These are phyloP conservation scores for Myrmecobius fasciatus DNA, from an alignment of 2,113 vertebrate genomes.

Conservation along the genomic window DNA sequence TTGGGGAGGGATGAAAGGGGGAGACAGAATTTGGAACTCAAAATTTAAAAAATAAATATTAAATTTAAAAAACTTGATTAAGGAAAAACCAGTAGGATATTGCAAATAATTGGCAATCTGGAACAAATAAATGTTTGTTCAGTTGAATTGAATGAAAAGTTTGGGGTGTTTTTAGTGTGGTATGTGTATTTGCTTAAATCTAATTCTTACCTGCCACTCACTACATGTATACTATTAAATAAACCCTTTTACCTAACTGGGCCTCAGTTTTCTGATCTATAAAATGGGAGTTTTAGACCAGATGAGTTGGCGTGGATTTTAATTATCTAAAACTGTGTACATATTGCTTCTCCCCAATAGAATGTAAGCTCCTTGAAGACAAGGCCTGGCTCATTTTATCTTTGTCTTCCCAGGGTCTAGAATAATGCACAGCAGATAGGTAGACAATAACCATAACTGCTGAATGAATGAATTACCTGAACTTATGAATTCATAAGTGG, in stretches of 20 bases:
- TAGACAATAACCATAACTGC: fast-evolving
- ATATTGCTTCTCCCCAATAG: not conserved
- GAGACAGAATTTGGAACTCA: not conserved
- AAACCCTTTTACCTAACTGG: not conserved
- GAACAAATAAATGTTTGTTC: not conserved
- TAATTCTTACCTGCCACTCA: not conserved
- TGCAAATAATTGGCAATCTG: not conserved
- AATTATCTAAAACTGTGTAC: not conserved
- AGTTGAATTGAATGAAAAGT: not conserved
- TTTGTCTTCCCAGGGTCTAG: not conserved
- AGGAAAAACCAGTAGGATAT: not conserved
- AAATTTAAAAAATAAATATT: not conserved
- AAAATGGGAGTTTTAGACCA: not conserved
- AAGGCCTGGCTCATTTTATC: not conserved
- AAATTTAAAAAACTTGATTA: not conserved
- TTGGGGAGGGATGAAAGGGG: not conserved
- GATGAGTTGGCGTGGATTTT: not conserved
- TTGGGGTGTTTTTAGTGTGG: not conserved
- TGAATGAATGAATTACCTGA: not conserved
- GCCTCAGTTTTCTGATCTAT: not conserved
- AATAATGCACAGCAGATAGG: not conserved
- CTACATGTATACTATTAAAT: not conserved
- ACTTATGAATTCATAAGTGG: not conserved
- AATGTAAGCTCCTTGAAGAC: not conserved
- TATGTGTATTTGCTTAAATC: not conserved